Conservation (phyloP, 1,140 invertebrate genomes). For the Caerostris extrusa region DNA sequence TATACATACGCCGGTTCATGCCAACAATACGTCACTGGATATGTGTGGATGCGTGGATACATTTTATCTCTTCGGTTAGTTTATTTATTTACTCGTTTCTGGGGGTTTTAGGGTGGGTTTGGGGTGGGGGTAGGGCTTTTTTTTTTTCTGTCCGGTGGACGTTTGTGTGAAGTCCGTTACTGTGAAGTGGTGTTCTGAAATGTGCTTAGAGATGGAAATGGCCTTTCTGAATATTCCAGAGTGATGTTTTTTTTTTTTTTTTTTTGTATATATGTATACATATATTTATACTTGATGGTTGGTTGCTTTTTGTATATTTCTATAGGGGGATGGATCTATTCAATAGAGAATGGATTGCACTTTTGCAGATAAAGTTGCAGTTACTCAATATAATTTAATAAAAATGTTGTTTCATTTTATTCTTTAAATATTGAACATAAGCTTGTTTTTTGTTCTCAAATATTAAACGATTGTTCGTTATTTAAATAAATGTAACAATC, state of each 20-base stretch:
- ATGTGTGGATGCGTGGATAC: conserved; percentile 65
- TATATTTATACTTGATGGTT: no score
- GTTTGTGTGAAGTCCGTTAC: neutral
- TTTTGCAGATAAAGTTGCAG: no score
- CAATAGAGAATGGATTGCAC: no score
- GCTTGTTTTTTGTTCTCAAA: no score
- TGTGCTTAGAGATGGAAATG: conserved; percentile 9
- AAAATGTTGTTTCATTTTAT: no score
- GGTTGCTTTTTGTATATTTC: no score
- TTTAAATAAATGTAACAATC: no score
- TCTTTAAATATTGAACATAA: no score
- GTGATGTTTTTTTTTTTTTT: neutral
- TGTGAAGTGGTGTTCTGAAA: neutral
- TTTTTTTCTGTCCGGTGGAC: neutral
- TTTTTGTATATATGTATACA: no score
- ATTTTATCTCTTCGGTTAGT: conserved; percentile 35
- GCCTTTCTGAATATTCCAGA: neutral
- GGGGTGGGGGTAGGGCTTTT: neutral
- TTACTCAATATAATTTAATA: no score
- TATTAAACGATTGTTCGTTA: no score
- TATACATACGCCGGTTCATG: conserved; percentile 51
- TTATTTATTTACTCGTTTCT: conserved; percentile 39
- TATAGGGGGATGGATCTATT: no score
- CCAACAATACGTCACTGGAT: conserved; percentile 68
- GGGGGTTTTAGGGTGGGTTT: conserved; percentile 47